Evolutionary conservation across 1,140 invertebrate genomes (phyloP).

Genomic region (Solen grandis): DNA sequence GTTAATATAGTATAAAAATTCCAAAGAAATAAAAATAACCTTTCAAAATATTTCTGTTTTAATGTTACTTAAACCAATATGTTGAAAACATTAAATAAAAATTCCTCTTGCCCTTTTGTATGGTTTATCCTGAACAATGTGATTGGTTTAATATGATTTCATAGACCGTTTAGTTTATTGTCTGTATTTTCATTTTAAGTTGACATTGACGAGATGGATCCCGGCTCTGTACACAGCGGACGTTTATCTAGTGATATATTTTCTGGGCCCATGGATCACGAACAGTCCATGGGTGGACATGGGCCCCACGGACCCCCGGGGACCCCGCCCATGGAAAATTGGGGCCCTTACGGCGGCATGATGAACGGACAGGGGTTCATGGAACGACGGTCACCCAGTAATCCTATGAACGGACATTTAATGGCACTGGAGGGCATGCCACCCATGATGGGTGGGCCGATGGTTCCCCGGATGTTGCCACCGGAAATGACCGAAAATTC

Average conservation of each 20-base stretch:
- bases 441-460: constrained; percentile 61
- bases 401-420: constrained; percentile 66
- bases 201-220: constrained; percentile 72
- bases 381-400: constrained; percentile 71
- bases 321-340: constrained; percentile 71
- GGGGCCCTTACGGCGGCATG: constrained; percentile 67
- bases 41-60: too few species aligned
- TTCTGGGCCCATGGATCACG: constrained; percentile 70
- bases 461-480: constrained; percentile 67
- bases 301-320: constrained; percentile 70
- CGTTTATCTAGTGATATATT: constrained; percentile 73
- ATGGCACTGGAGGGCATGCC: constrained; percentile 67
- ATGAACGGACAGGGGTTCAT: constrained; percentile 59
- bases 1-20: too few species aligned
- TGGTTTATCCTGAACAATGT: too few species aligned
- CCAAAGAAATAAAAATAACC: too few species aligned
- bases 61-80: too few species aligned
- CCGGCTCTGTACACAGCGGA: constrained; percentile 63
- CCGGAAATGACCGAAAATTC: constrained; percentile 69
- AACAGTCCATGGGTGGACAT: constrained; percentile 70
- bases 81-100: too few species aligned
- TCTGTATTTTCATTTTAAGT: constrained; percentile 58
- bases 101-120: too few species aligned
- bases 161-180: too few species aligned
- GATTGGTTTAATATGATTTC: too few species aligned